Base-by-base conservation (phyloP, 2,797 vertebrate species). In the Hippoglossus hippoglossus region DNA sequence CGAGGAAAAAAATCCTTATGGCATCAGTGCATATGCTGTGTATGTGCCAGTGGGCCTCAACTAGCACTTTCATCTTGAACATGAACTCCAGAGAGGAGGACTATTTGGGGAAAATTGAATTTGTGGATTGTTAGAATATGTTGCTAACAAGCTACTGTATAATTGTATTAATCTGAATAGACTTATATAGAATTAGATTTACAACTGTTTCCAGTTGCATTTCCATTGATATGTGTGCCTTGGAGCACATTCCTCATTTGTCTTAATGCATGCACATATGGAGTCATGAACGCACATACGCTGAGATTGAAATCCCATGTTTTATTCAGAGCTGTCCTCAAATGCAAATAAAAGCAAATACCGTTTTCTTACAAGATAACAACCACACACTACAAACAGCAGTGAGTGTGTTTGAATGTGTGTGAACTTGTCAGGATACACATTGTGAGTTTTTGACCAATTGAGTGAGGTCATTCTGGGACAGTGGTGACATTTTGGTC, bases 291-390 rank as follows among this genome's bases (percentile, higher is more conserved):
- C 28, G 47, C 56, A 56, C 47, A 59, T 34, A 47, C 25, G 16
- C 2, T 46, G 18, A 52, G 24, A 26, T 31, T 58, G 50, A 64
- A 69, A 69, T 22, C 1, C 3, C 0, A 69, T 77, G 55, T 70
- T 75, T 83, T 85, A 84, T 85, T 82, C 74, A 85, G 60, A 51
- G 16, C 24, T 50, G 47, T 76, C 67, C 62, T 75, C 52, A 56
- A 75, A 73, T 81, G 63, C 65, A 79, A 85, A 81, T 71, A 61
- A 57, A 75, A 50, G 46, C 34, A 1, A 65, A 52, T 67, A 59
- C 51, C 46, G 54, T 60, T 63, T 60, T 49, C 44, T 75, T 59
- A 49, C 75, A 67, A 80, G 80, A 83, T 71, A 82, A 79, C 41
- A 44, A 75, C 39, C 6, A 26, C 47, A 63, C 28, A 15, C 44